Evolutionary conservation across 2,113 vertebrate species (phyloP).

Genomic region (Prionailurus bengalensis): DNA sequence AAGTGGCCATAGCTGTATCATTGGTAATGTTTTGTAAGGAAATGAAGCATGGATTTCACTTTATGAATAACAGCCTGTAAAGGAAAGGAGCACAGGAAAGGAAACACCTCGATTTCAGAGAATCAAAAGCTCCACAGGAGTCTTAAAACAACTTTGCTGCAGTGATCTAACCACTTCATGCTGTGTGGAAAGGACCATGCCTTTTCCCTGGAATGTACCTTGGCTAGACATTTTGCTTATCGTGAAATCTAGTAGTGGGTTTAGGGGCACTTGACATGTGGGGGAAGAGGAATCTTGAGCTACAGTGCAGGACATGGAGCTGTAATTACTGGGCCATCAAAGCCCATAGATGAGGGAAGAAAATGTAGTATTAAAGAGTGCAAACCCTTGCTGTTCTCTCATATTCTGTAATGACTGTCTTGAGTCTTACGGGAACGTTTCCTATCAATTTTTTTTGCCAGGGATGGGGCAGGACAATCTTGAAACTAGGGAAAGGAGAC

Average conservation of each 20-base stretch:
- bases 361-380: neutral
- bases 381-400: neutral
- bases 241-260: neutral
- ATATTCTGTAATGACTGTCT: neutral
- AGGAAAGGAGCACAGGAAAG: neutral
- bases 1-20: neutral
- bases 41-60: constrained; percentile 44
- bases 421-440: neutral
- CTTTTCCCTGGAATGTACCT: neutral
- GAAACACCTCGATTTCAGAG: neutral
- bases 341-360: neutral
- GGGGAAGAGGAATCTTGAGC: neutral
- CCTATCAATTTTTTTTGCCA: neutral
- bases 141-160: constrained; percentile 16
- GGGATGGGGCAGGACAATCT: neutral
- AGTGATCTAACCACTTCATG: neutral
- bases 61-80: constrained; percentile 13
- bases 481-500: neutral
- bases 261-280: neutral
- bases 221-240: constrained; percentile 28
- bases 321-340: neutral
- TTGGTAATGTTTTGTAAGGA: constrained; percentile 32
- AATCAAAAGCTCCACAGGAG: neutral
- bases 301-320: neutral
- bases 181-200: neutral